Evolutionary conservation across 2,888 invertebrate genomes (phyloP).

Genomic region (Troglohyphantes excavatus): DNA sequence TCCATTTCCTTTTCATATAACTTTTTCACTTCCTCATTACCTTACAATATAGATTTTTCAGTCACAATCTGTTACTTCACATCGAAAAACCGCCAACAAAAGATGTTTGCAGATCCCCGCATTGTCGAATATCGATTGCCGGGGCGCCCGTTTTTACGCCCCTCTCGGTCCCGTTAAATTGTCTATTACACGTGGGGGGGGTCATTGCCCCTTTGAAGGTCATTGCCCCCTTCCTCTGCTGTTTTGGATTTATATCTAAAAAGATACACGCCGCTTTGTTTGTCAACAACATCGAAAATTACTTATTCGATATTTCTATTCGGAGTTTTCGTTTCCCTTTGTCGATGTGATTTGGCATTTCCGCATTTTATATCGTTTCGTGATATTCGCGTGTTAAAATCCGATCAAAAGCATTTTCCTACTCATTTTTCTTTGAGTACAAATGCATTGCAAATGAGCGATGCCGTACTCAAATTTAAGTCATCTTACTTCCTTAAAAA

Average conservation of each 20-base stretch:
- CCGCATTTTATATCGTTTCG: neutral
- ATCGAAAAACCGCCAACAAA: neutral
- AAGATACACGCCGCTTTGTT: neutral
- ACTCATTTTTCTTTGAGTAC: no score
- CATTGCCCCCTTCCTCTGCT: neutral
- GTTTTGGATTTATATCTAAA: neutral
- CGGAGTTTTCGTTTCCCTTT: neutral
- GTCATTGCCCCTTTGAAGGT: slow-evolving; percentile 41
- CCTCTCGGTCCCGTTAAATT: neutral
- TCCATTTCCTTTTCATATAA: no score
- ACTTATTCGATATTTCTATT: neutral
- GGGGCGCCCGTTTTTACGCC: neutral
- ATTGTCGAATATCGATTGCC: slow-evolving; percentile 15
- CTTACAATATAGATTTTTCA: neutral
- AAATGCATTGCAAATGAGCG: no score
- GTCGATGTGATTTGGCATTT: neutral
- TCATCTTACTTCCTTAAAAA: no score
- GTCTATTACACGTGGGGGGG: neutral
- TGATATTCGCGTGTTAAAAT: no score
- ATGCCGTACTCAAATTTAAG: no score
- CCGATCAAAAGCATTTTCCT: no score
- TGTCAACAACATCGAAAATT: neutral
- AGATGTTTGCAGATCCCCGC: neutral
- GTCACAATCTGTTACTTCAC: neutral
- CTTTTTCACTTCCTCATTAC: neutral